Conservation (phyloP, 1,140 invertebrate species). For the Ridgeia piscesae region DNA sequence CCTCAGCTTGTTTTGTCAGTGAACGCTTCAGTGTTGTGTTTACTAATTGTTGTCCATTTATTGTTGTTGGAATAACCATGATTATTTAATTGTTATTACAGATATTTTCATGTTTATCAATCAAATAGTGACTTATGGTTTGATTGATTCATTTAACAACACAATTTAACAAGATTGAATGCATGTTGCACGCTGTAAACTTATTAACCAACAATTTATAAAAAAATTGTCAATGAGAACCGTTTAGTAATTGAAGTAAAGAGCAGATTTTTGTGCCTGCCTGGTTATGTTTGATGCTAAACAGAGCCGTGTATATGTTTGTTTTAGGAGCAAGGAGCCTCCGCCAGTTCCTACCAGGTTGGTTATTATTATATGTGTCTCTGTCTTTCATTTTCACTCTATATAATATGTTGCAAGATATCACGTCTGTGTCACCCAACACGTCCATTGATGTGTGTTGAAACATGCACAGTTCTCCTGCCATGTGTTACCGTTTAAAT, state of each 20-base stretch:
- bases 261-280: background rate
- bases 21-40: background rate
- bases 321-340: background rate
- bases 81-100: too few species aligned
- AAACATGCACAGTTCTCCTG: background rate
- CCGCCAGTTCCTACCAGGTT: background rate
- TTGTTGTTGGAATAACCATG: too few species aligned
- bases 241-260: background rate
- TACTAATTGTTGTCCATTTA: background rate
- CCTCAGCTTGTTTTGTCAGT: background rate
- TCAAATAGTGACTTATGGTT: background rate
- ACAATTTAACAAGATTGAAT: too few species aligned
- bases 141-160: too few species aligned
- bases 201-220: background rate
- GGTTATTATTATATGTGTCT: background rate
- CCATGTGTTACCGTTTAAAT: background rate
- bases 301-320: background rate
- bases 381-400: background rate
- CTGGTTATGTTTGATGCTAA: background rate
- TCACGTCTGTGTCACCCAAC: background rate
- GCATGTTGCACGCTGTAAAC: background rate
- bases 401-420: background rate
- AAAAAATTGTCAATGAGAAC: background rate
- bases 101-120: too few species aligned
- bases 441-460: background rate